Base-by-base conservation (phyloP, 2,888 invertebrate genomes). In the Acleris emargana region DNA sequence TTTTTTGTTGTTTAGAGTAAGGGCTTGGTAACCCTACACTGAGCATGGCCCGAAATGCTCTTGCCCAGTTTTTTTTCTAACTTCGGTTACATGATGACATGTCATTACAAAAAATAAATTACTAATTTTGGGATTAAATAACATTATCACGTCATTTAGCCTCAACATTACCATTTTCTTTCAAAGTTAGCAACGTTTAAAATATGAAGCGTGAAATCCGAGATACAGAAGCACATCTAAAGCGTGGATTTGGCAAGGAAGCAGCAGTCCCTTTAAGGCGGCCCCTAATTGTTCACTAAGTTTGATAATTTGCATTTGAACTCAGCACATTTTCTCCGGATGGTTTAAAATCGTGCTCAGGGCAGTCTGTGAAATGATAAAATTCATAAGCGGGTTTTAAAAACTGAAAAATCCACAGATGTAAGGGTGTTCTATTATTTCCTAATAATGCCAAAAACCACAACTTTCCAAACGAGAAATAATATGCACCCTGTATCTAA, bases 401-500 rank as follows among this genome's bases (percentile, higher is more conserved):
- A 32, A 32, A 32, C 32, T 11, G 32, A 32, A 32, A 32, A 13
- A 38, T 38, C 3, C 38, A 5, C 13, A 32, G 3, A 9, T 38
- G 13, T 38, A 38, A 38, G 4, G 9, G 38, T 38, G 3, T 32
- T 32, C 9, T 32, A 32, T 28, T 2, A 28, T 28, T 28, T 28
- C 28, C 7, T 28, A 9, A 28, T 28, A 28, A 28, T n/a, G n/a
- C n/a, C n/a, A n/a, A n/a, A 45, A 32, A 32, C 5, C 45, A 45
- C 9, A 25, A 45, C 17, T 17, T 9, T 17, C 11, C 6, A 18
- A 18, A 47, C 45, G 18, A 58, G 28, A 32, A 58, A 18, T 78
- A 58, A 18, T 78, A 78, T 77, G 71, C 72, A 78, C 81, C 76
- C 76, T 79, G 38, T 78, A 45, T 6, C 45, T 75, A 75, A 75